Conservation (phyloP, 2,888 invertebrate species). For the Phymatocera aterrima region DNA sequence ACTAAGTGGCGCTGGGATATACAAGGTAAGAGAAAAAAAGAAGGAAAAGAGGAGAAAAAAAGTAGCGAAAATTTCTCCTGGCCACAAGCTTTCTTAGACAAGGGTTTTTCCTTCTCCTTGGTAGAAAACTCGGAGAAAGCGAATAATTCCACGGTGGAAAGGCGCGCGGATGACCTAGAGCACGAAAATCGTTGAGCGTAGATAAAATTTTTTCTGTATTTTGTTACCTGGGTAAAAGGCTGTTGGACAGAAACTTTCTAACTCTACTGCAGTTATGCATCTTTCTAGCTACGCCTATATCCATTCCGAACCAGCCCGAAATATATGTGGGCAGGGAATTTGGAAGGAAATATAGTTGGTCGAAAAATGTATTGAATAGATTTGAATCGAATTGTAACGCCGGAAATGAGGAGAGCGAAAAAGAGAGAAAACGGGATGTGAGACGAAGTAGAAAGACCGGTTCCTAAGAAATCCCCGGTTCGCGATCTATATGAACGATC, state of each 20-base stretch:
- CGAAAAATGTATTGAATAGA: background rate
- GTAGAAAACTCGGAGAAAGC: conserved; percentile 4
- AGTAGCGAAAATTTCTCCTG: conserved; percentile 34
- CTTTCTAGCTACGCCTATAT: too few species aligned
- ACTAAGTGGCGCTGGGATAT: conserved; percentile 50
- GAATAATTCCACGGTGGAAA: conserved; percentile 10
- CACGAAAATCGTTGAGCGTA: too few species aligned
- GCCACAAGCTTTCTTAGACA: conserved; percentile 14
- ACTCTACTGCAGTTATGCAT: background rate
- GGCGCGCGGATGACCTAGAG: background rate
- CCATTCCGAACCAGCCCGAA: background rate
- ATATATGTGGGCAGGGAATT: background rate
- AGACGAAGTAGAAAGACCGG: background rate
- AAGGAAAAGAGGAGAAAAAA: conserved; percentile 24
- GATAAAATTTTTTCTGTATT: background rate
- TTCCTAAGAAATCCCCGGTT: conserved; percentile 24
- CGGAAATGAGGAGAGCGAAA: conserved; percentile 22
- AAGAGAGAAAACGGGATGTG: background rate
- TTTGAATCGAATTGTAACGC: conserved; percentile 20
- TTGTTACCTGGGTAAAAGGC: conserved; percentile 1
- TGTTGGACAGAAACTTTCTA: background rate
- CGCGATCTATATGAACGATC: conserved; percentile 19
- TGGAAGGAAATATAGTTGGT: background rate
- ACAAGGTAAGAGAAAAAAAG: too few species aligned
- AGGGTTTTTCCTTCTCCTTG: background rate